Conservation (phyloP, 2,888 invertebrate genomes). For the Labia minor region DNA sequence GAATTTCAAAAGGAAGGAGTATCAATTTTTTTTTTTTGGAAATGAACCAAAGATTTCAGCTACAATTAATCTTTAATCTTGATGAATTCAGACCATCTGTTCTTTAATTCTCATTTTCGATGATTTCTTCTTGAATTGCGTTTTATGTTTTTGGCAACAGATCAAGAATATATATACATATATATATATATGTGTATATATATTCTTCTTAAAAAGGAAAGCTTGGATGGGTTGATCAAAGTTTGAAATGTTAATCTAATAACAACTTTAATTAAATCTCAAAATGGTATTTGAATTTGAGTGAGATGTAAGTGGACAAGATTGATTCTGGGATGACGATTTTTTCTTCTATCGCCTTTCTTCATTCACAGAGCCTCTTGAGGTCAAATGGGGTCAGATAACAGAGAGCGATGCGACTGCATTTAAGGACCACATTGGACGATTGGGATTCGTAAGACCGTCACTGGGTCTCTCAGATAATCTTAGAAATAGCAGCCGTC, state of each 20-base stretch:
- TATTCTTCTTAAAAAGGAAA: too few species aligned
- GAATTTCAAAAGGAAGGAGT: too few species aligned
- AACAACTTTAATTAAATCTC: neutral
- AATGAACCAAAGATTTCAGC: too few species aligned
- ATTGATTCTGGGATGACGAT: neutral
- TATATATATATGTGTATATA: too few species aligned
- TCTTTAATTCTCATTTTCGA: too few species aligned
- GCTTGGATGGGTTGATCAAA: neutral
- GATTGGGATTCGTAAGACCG: neutral
- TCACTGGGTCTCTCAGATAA: constrained; percentile 1
- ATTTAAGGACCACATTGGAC: neutral
- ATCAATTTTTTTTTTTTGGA: too few species aligned
- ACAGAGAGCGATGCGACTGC: neutral
- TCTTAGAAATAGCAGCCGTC: neutral
- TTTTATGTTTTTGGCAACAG: too few species aligned
- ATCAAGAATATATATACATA: too few species aligned
- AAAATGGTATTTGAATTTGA: neutral
- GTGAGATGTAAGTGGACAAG: neutral
- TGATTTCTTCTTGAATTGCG: too few species aligned
- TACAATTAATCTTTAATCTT: too few species aligned
- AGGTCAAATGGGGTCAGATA: constrained; percentile 1
- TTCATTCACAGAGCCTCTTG: neutral
- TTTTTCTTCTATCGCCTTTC: neutral
- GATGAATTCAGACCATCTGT: too few species aligned
- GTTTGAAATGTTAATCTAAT: neutral